Evolutionary conservation across 2,888 invertebrate species (phyloP), one percentile per base, ranked within the genome.

Genomic region (Ormyrus labotus): DNA sequence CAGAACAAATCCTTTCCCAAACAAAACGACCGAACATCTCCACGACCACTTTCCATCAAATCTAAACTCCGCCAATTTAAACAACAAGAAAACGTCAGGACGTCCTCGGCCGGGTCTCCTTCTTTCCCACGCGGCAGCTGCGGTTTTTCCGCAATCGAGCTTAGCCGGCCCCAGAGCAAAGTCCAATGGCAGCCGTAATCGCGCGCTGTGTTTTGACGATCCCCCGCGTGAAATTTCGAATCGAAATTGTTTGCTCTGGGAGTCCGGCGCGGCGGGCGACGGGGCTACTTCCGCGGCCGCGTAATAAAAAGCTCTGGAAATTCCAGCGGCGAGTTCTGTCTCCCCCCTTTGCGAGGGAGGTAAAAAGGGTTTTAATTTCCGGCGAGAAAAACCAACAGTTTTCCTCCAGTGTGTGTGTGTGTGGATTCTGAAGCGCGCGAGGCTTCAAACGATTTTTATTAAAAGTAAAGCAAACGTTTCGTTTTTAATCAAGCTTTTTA

Each of bases 361-460:
- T 72, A 76, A 82, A 79, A 89, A 87, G 87, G 86, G 84, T 88
- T 90, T 89, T 89, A 89, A 89, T 89, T 90, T 90, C 89, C 89
- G 88, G 88, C 83, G 87, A 86, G 88, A 88, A 87, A 88, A 87
- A 87, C 84, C 87, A 87, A 86, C 86, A 85, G 84, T 83, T 58
- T 48, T 63, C 48, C 60, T 58, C 58, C 48, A 19, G 47, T 60
- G 19, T 57, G 19, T 19, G 51, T 45, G 19, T 69, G 45, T 58
- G 51, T 45, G 48, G 0, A n/a, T 19, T 19, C 19, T 1, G 19
- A 19, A 19, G 6, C 51, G 61, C 34, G 45, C 80, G 63, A 57
- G 45, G 75, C 58, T 77, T 77, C 77, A 67, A 73, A 81, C 70
- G 58, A 73, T 79, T 76, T 79, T 73, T 75, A 79, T 73, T 69